Percentiles rank a stretch among this genome's conserved stretches.
Evolutionary conservation across 1,140 invertebrate species (phyloP).

Genomic region (Trachymyrmex cornetzi): DNA sequence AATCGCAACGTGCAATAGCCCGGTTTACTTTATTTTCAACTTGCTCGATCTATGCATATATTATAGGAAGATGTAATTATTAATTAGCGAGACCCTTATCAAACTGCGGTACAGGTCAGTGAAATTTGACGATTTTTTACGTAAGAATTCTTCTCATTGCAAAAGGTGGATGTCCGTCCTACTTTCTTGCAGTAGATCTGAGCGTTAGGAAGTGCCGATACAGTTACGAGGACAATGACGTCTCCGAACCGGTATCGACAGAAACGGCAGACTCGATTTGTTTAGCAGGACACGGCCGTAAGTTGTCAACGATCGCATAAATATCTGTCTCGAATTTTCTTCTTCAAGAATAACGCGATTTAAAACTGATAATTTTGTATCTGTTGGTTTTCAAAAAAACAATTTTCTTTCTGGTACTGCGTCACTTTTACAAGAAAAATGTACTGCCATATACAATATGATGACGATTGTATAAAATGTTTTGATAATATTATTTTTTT

Average conservation of each 20-base stretch:
- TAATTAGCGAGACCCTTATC: neutral
- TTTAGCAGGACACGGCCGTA: neutral
- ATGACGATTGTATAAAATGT: neutral
- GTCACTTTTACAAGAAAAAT: neutral
- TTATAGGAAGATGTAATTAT: neutral
- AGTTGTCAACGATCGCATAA: neutral
- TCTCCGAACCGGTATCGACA: conserved; percentile 80
- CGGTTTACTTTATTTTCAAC: neutral
- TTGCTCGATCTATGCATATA: neutral
- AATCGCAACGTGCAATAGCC: too few relatives aligned
- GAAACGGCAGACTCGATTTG: conserved; percentile 70
- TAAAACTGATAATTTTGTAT: neutral
- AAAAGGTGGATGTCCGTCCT: conserved; percentile 66
- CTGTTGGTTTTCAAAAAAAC: neutral
- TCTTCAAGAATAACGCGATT: neutral
- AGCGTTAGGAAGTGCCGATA: conserved; percentile 81
- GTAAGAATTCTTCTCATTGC: conserved; percentile 12
- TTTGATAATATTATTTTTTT: neutral
- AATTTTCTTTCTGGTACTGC: neutral
- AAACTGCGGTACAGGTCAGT: neutral
- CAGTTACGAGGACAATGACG: conserved; percentile 81
- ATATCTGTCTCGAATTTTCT: neutral
- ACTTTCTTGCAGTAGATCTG: conserved; percentile 78
- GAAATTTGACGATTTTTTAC: neutral
- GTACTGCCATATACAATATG: neutral